A percentile compares a stretch with the other conserved stretches of the same genome.
Evolutionary conservation across 2,888 invertebrate genomes (phyloP).

Genomic region (Amiota mariae): DNA sequence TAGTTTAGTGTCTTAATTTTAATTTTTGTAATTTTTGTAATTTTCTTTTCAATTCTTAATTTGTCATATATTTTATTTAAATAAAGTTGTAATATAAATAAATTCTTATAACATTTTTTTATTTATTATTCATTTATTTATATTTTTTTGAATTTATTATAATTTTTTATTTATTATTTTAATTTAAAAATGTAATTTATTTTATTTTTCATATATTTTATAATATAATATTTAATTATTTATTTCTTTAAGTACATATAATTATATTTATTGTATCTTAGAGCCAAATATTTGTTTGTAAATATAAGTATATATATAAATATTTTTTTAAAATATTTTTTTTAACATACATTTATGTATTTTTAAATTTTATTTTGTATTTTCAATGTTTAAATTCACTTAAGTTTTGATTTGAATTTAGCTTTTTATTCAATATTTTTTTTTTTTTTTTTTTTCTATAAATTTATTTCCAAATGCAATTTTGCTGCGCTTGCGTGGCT

Average conservation of each 20-base stretch:
- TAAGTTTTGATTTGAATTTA: not conserved
- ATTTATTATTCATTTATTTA: not conserved
- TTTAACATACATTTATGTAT: not conserved
- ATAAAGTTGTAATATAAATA: not conserved
- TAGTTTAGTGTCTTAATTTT: not conserved
- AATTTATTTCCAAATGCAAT: not conserved
- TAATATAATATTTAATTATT: too few relatives aligned
- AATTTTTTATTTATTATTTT: conserved; percentile 3
- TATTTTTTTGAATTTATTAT: not conserved
- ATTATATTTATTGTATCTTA: not conserved
- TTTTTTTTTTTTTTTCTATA: conserved; percentile 4
- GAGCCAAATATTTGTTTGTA: too few relatives aligned
- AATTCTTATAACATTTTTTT: conserved; percentile 18
- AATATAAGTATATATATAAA: too few relatives aligned
- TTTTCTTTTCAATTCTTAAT: not conserved
- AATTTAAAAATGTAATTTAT: not conserved
- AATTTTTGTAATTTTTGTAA: not conserved
- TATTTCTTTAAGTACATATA: too few relatives aligned
- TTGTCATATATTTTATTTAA: not conserved
- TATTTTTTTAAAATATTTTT: too few relatives aligned
- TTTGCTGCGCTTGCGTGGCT: conserved; percentile 55
- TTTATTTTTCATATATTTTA: too few relatives aligned
- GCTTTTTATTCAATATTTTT: not conserved
- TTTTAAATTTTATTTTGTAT: not conserved
- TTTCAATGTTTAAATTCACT: conserved; percentile 5